Base-by-base conservation (phyloP, 2,113 vertebrate genomes). In the Dipodomys ordii region DNA sequence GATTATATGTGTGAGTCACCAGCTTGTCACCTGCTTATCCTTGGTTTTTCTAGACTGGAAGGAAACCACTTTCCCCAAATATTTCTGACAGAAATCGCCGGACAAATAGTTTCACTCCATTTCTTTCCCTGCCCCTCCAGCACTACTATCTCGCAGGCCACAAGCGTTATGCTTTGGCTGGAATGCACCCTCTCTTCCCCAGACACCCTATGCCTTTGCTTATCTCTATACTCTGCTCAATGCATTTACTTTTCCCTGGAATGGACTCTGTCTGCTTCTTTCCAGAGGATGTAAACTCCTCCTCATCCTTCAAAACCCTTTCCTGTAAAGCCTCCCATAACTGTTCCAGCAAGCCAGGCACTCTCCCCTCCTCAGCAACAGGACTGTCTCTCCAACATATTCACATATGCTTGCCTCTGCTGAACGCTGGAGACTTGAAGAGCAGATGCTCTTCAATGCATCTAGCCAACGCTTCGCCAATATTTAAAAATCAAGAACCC, bases 251-350 rank as follows among this genome's bases (percentile, higher is more conserved):
- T 95, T 88, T 28, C 30, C 53, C 32, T 69, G 49, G 57, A 90
- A 91, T 84, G 19, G 2, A 25, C 32, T 88, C 60, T 23, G 9
- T 39, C 65, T 73, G 68, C 32, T 86, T 77, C 82, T 76, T 32
- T 76, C 72, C 46, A 83, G 18, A 23, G 64, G 6, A 28, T 44
- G 22, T 74, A 39, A 91, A 83, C 68, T 88, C 78, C 80, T 93
- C 90, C 89, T 74, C 44, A 39, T 44, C 76, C 53, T 94, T 83
- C 87, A 91, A 88, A 94, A 87, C 87, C 87, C 69, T 91, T 3
- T 92, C 71, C 35, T 60, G 23, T 35, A 25, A 84, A 64, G 44
- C 44, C 49, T 62, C 53, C 20, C 25, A 4, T 27, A 32, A 71
- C 18, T 62, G 39, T 28, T 82, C 77, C 64, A 28, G 35, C n/a